phyloP scores from a whole-genome alignment of 2,113 vertebrate genomes.

The Oenanthe melanoleuca region DNA sequence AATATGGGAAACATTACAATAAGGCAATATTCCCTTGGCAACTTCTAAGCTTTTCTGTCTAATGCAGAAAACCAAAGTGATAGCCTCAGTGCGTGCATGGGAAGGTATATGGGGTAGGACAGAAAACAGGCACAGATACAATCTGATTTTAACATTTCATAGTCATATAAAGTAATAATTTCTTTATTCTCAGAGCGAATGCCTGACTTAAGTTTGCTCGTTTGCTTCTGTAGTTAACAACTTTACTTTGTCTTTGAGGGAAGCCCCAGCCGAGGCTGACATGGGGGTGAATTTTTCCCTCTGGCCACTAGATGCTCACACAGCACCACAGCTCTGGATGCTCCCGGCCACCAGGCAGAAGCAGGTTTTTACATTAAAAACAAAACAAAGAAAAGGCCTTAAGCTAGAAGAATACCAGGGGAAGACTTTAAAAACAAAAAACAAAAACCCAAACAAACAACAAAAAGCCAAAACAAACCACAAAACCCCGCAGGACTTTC shows the following conservation, averaged over 20 bases:
- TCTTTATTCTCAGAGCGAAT: background rate
- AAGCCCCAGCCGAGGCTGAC: background rate
- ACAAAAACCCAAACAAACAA: background rate
- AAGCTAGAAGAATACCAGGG: background rate
- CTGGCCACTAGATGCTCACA: constrained; percentile 22
- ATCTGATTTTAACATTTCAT: background rate
- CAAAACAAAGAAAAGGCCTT: background rate
- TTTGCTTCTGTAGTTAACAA: background rate
- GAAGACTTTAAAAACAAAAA: background rate
- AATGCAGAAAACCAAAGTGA: background rate
- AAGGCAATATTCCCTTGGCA: background rate
- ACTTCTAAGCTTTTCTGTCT: background rate
- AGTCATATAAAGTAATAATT: no score
- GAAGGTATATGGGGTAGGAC: background rate
- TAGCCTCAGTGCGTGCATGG: accelerated
- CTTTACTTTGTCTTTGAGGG: background rate
- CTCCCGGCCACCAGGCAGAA: background rate
- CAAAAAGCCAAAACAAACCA: background rate
- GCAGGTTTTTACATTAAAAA: background rate
- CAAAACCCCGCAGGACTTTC: background rate
- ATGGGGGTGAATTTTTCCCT: background rate
- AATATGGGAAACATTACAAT: background rate
- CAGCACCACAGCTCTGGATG: background rate
- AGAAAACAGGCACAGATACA: background rate
- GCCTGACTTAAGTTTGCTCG: background rate